These are phyloP conservation scores for Zelostemma sp. DNA, from an alignment of 1,140 invertebrate genomes.

Conservation along the genomic window DNA sequence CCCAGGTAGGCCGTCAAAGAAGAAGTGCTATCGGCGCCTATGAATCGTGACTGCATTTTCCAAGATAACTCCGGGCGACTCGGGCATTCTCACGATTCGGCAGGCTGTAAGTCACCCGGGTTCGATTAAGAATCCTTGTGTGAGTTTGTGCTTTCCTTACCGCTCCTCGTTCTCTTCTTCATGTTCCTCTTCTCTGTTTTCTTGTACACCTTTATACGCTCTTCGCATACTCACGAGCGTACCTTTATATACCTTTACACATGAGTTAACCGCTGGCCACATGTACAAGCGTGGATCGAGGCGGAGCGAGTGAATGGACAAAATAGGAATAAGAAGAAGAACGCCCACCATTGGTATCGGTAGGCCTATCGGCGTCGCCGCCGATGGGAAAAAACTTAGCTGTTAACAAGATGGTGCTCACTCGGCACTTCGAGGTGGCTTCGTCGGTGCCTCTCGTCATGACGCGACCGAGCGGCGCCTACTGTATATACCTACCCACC, in stretches of 20 bases:
- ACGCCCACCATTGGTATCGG: conserved; percentile 64
- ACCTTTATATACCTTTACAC: too few relatives aligned
- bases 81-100: conserved; percentile 36
- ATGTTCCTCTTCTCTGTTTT: neutral
- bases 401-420: conserved; percentile 70
- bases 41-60: neutral
- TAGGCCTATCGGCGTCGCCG: conserved; percentile 65
- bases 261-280: conserved; percentile 25
- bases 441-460: conserved; percentile 39
- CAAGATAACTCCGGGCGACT: neutral
- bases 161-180: neutral
- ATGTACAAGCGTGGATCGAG: conserved; percentile 45
- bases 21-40: neutral
- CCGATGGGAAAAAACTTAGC: conserved; percentile 65
- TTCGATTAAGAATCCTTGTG: conserved; percentile 39
- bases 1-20: neutral
- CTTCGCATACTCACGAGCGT: too few relatives aligned
- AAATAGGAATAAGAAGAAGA: conserved; percentile 67
- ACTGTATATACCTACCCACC: conserved; percentile 58
- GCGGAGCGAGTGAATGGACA: conserved; percentile 65
- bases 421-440: conserved; percentile 54
- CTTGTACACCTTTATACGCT: too few relatives aligned
- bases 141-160: conserved; percentile 19
- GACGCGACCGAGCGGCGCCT: conserved; percentile 58
- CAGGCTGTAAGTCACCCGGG: conserved; percentile 36